A percentile compares a stretch with the other conserved stretches of the same genome.
Evolutionary conservation across 2,797 vertebrate genomes (phyloP).

Genomic region (Gadopsis bispinosus): DNA sequence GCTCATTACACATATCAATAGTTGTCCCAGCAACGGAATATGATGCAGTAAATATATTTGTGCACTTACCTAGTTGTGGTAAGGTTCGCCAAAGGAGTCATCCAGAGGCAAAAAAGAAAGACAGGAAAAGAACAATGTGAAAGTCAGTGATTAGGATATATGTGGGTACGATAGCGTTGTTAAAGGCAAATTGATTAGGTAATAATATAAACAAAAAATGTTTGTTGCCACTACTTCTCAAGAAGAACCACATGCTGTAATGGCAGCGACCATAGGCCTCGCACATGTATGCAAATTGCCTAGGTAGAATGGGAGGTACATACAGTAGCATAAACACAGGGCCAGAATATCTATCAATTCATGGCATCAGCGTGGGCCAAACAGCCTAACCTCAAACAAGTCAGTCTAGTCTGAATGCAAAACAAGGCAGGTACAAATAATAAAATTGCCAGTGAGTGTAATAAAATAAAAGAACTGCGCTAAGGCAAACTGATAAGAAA

Average conservation of each 20-base stretch:
- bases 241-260: neutral
- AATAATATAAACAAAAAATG: neutral
- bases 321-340: neutral
- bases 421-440: neutral
- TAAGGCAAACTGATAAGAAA: constrained; percentile 45
- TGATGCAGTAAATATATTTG: constrained; percentile 46
- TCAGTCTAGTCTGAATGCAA: constrained; percentile 2
- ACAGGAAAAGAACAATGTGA: constrained; percentile 22
- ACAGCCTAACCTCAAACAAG: neutral
- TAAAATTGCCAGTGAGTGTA: neutral
- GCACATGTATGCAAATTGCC: neutral
- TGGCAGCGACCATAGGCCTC: neutral
- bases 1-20: constrained; percentile 55
- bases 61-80: constrained; percentile 76
- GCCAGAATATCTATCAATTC: neutral
- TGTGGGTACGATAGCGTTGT: neutral
- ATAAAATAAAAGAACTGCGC: neutral
- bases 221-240: neutral
- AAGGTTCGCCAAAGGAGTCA: constrained; percentile 16
- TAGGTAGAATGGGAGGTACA: neutral
- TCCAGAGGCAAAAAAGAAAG: constrained; percentile 35
- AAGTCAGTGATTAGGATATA: constrained; percentile 9
- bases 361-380: neutral
- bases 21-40: constrained; percentile 21
- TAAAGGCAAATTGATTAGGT: neutral